phyloP scores from a whole-genome alignment of 2,888 invertebrate species.

The Atrina japonica region DNA sequence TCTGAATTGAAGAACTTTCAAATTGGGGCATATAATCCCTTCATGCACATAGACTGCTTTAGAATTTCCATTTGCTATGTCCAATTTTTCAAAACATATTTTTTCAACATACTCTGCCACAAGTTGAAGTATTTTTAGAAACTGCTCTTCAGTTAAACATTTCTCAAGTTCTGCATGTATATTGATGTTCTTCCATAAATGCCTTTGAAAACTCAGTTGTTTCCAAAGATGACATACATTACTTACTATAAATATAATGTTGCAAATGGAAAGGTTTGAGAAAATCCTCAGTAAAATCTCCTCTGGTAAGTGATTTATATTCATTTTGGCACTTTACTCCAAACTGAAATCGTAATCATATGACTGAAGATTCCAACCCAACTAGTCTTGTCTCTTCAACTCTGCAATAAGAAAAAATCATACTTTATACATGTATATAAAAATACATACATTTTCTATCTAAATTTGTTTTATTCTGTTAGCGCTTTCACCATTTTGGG shows the following conservation, averaged over 20 bases:
- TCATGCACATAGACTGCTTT: not conserved
- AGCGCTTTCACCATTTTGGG: too few species aligned
- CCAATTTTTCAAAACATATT: not conserved
- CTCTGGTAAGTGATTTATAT: constrained; percentile 21
- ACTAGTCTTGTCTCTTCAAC: too few species aligned
- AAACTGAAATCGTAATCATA: too few species aligned
- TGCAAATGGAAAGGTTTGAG: not conserved
- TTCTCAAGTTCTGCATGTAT: not conserved
- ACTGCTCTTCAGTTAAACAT: not conserved
- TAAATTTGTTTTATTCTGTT: too few species aligned
- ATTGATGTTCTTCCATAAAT: constrained; percentile 22
- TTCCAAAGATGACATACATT: constrained; percentile 10
- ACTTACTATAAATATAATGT: not conserved
- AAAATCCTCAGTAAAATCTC: constrained; percentile 28
- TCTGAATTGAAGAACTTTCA: constrained; percentile 1
- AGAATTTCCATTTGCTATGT: not conserved
- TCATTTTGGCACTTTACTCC: too few species aligned
- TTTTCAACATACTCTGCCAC: constrained; percentile 10
- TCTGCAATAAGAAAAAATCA: too few species aligned
- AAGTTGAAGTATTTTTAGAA: not conserved
- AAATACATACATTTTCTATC: too few species aligned
- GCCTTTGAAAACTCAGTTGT: not conserved
- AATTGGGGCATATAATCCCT: not conserved
- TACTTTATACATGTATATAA: too few species aligned
- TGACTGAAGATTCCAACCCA: too few species aligned